Percentiles rank a stretch among this genome's conserved stretches.
Conservation (phyloP, 2,797 vertebrate species). For the Notoglanidium macrostoma region DNA sequence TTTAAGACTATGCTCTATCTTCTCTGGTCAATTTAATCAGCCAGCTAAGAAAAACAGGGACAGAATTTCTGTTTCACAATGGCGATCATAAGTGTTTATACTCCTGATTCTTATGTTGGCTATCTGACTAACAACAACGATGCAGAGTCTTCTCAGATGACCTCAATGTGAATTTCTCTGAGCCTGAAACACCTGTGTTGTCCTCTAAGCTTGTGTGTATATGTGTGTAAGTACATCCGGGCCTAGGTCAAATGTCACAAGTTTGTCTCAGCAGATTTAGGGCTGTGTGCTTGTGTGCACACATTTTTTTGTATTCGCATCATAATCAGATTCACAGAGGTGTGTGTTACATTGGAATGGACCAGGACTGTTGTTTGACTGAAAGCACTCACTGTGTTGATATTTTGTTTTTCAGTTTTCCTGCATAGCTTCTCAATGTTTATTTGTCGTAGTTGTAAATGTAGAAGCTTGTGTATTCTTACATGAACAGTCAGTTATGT, state of each 20-base stretch:
- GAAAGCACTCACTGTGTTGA: too few species aligned
- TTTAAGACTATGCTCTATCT: background rate
- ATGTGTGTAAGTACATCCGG: slow-evolving; percentile 18
- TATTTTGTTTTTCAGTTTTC: background rate
- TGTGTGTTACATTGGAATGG: background rate
- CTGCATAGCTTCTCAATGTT: background rate
- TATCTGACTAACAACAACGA: background rate
- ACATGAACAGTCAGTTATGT: slow-evolving; percentile 2
- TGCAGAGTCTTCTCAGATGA: background rate
- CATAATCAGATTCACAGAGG: background rate
- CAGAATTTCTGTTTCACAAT: background rate
- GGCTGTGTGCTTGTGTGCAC: slow-evolving; percentile 6
- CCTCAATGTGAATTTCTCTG: background rate
- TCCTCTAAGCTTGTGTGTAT: background rate
- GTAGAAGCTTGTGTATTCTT: background rate
- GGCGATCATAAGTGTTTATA: background rate
- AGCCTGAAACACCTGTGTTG: background rate
- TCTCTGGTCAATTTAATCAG: too few species aligned
- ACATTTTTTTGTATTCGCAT: background rate
- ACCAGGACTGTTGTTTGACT: background rate
- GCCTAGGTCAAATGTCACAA: slow-evolving; percentile 11
- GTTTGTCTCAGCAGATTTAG: slow-evolving; percentile 34
- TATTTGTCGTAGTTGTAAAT: background rate
- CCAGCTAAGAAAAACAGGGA: background rate
- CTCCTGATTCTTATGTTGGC: background rate